A percentile compares a stretch with the other conserved stretches of the same genome.
phyloP scores from a whole-genome alignment of 2,797 vertebrate species.

The Nyctalus aviator region DNA sequence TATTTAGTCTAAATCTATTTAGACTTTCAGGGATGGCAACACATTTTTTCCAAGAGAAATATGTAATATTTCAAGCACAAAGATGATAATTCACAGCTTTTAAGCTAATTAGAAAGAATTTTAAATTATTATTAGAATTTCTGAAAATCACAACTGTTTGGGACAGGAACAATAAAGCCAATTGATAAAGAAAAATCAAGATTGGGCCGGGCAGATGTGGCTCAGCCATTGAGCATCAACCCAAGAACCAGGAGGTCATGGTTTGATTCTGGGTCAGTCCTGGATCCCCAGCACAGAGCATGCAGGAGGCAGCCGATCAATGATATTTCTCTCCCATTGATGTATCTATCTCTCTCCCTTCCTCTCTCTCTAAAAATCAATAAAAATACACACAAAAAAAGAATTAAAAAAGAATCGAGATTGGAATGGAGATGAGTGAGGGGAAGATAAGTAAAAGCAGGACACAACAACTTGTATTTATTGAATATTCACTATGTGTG shows the following conservation, averaged over 20 bases:
- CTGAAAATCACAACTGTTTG: neutral
- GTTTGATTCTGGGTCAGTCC: too few species aligned
- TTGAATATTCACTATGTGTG: neutral
- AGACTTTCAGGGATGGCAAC: slow-evolving; percentile 72
- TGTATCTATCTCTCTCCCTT: too few species aligned
- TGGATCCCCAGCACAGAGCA: too few species aligned
- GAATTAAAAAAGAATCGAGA: neutral
- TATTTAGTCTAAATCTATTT: too few species aligned
- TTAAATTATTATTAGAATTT: neutral
- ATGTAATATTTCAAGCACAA: slow-evolving; percentile 80
- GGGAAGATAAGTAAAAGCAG: neutral
- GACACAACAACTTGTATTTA: neutral
- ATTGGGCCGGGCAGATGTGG: neutral
- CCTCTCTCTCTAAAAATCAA: too few species aligned
- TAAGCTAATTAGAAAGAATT: neutral
- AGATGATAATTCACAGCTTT: slow-evolving; percentile 68
- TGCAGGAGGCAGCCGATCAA: too few species aligned
- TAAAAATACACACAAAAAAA: too few species aligned
- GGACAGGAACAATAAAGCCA: neutral
- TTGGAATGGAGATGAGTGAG: neutral
- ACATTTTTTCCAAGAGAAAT: slow-evolving; percentile 68
- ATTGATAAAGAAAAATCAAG: neutral
- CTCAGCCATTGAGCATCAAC: too few species aligned
- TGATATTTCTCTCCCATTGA: too few species aligned
- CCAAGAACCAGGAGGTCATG: too few species aligned